phyloP scores from a whole-genome alignment of 2,888 invertebrate genomes.

The Digitonthophagus gazella region DNA sequence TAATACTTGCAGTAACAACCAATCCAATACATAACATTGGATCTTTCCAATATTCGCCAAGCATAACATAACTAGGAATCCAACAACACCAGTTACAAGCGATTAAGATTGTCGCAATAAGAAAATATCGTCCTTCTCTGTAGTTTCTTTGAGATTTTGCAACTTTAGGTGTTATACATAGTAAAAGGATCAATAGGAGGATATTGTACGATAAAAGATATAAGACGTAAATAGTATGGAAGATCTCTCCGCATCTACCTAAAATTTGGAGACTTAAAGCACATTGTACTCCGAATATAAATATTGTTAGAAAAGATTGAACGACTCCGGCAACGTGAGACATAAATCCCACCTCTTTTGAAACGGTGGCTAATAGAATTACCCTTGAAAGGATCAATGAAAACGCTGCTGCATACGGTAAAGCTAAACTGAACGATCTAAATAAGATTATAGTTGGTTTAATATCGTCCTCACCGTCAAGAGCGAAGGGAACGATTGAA shows the following conservation, averaged over 20 bases:
- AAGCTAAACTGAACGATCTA: slow-evolving; percentile 58
- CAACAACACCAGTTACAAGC: slow-evolving; percentile 62
- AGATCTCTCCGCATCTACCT: slow-evolving; percentile 52
- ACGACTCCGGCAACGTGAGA: slow-evolving; percentile 70
- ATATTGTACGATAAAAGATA: slow-evolving; percentile 61
- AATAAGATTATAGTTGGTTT: slow-evolving; percentile 54
- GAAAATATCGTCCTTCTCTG: slow-evolving; percentile 61
- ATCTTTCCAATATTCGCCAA: slow-evolving; percentile 57
- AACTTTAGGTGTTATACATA: slow-evolving; percentile 61
- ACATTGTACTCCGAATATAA: slow-evolving; percentile 62
- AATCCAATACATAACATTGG: slow-evolving; percentile 61
- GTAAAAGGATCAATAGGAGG: slow-evolving; percentile 58
- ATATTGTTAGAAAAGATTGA: slow-evolving; percentile 62
- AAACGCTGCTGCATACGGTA: slow-evolving; percentile 63
- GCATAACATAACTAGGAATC: slow-evolving; percentile 57
- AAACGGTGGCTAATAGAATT: slow-evolving; percentile 65
- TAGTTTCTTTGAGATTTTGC: slow-evolving; percentile 66
- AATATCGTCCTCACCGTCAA: slow-evolving; percentile 44
- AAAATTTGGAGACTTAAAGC: slow-evolving; percentile 55
- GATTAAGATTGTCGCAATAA: slow-evolving; percentile 57
- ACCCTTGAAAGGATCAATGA: slow-evolving; percentile 64
- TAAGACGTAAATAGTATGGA: slow-evolving; percentile 51
- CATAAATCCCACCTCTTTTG: slow-evolving; percentile 64
- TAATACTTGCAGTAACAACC: slow-evolving; percentile 61
- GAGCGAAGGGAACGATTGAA: slow-evolving; percentile 54